Conservation (phyloP, 2,113 vertebrate species). For the Ceyx melanurus region DNA sequence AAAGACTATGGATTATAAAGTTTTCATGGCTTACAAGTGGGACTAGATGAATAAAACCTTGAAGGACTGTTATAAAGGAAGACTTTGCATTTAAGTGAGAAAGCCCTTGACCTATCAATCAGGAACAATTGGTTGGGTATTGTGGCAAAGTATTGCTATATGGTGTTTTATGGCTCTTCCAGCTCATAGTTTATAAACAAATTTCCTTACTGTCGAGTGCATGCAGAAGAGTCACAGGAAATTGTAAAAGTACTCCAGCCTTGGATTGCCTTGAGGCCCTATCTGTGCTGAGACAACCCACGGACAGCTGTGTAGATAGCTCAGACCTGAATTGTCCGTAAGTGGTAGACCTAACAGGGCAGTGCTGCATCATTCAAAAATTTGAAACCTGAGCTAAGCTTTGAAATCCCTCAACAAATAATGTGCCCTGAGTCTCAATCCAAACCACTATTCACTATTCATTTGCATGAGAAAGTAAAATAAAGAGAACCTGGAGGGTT, state of each 20-base stretch:
- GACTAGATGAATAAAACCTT: neutral
- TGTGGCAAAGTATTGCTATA: neutral
- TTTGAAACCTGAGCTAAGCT: neutral
- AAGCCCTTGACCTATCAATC: neutral
- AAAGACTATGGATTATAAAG: neutral
- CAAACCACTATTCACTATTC: neutral
- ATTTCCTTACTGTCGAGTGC: neutral
- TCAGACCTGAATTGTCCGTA: neutral
- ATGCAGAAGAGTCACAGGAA: neutral
- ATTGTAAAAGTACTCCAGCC: neutral
- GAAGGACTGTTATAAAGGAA: neutral
- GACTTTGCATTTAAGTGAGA: neutral
- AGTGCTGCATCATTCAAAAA: neutral
- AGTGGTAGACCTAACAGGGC: neutral
- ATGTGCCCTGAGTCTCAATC: neutral
- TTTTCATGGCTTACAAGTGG: neutral
- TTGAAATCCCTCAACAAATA: neutral
- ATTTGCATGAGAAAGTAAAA: neutral
- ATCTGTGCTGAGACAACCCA: neutral
- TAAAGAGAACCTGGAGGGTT: neutral
- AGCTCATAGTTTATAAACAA: neutral
- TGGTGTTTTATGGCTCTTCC: neutral
- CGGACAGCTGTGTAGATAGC: neutral
- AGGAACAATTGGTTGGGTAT: neutral
- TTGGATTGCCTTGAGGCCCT: neutral